Evolutionary conservation across 2,888 invertebrate species (phyloP).

Genomic region (Lasioglossum morio): DNA sequence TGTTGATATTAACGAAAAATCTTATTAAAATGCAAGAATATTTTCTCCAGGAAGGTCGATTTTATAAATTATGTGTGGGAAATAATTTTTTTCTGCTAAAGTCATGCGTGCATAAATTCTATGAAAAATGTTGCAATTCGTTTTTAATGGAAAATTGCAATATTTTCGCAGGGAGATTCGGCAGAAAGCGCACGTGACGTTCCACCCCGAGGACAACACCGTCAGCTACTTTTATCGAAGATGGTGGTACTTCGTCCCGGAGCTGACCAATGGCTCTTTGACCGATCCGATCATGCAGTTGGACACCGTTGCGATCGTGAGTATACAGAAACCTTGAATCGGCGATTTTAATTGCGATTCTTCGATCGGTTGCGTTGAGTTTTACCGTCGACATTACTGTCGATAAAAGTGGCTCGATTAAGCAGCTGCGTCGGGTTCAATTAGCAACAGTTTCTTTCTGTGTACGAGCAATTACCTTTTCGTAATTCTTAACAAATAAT

Average conservation of each 20-base stretch:
- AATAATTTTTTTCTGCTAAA: background rate
- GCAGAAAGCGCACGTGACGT: conserved; percentile 90
- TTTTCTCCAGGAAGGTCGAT: too few relatives aligned
- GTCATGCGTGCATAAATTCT: too few relatives aligned
- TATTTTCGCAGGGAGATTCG: conserved; percentile 87
- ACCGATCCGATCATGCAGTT: conserved; percentile 90
- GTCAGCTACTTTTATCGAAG: conserved; percentile 90
- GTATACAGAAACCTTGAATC: conserved; percentile 73
- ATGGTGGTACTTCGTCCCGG: conserved; percentile 89
- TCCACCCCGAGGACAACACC: conserved; percentile 90
- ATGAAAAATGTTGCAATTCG: background rate
- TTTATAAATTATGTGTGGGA: too few relatives aligned
- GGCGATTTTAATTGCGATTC: background rate
- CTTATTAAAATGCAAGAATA: too few relatives aligned
- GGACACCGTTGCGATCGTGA: conserved; percentile 92
- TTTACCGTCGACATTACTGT: background rate
- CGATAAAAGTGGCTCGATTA: background rate
- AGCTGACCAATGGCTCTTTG: conserved; percentile 89
- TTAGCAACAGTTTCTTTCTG: background rate
- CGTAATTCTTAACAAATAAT: background rate
- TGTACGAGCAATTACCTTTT: background rate
- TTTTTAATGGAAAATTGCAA: background rate
- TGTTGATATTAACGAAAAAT: too few relatives aligned
- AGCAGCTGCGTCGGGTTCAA: background rate
- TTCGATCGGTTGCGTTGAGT: background rate